Evolutionary conservation across 2,888 invertebrate species (phyloP), one percentile per base, ranked within the genome.

Genomic region (Rhagonycha fulva): DNA sequence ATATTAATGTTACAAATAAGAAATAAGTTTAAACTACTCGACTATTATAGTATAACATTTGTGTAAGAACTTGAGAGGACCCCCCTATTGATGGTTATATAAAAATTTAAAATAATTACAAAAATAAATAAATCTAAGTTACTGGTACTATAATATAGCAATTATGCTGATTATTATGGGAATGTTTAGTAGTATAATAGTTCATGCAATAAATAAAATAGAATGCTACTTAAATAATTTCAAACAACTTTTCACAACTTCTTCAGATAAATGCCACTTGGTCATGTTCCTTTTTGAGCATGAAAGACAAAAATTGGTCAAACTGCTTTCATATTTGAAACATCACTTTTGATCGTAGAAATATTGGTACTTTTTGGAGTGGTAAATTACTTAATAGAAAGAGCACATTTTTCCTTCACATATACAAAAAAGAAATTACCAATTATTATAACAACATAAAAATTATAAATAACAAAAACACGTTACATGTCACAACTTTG

Each of bases 401-500:
- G 47, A 47, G n/a, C 47, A 47, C 47, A 47, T 47, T 47, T n/a
- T 47, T 47, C 47, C 47, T n/a, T 47, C 47, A 47, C 47, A 47
- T n/a, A 9, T 47, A 47, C n/a, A n/a, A 47, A 47, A 47, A 47
- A n/a, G 47, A 47, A 66, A 66, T 66, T 10, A 66, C 63, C 63
- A 66, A 66, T 66, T 66, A 66, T 24, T 66, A 26, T 66, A 24
- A 66, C 63, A 66, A 66, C 63, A 24, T 66, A 66, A 66, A 66
- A 26, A 66, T 66, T 66, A 66, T 24, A 66, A 66, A 66, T 73
- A 62, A 69, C 32, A 72, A 68, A 72, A 67, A 24, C 68, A 26
- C 26, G n/a, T 47, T 70, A 74, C 30, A 70, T 62, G 71, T 62
- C 75, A 71, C 62, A 71, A 76, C 76, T 72, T 76, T 76, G 76